Conservation (phyloP, 1,140 invertebrate genomes). For the Anthonomus grandis region DNA sequence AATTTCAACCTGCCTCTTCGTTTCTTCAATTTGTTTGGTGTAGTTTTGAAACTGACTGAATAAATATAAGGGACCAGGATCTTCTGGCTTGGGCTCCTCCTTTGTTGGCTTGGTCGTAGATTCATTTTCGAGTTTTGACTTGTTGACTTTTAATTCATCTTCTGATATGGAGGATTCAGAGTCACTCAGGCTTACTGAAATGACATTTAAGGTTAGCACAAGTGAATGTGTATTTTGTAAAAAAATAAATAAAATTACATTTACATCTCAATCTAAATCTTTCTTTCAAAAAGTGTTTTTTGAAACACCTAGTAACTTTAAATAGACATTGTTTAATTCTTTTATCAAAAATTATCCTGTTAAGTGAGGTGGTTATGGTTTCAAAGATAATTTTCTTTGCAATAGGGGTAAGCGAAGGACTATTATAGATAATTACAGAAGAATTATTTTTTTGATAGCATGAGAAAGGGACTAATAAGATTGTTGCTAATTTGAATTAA, state of each 20-base stretch:
- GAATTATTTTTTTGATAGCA: too few relatives aligned
- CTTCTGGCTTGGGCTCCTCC: background rate
- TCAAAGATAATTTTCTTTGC: too few relatives aligned
- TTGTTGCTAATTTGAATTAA: too few relatives aligned
- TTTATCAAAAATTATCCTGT: too few relatives aligned
- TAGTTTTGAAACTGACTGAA: slow-evolving; percentile 53
- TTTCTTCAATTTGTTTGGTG: slow-evolving; percentile 52
- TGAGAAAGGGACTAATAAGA: too few relatives aligned
- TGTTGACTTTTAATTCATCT: background rate
- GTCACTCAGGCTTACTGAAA: slow-evolving; percentile 31
- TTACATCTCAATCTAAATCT: too few relatives aligned
- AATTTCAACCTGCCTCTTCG: slow-evolving; percentile 53
- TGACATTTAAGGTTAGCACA: background rate
- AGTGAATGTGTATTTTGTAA: background rate
- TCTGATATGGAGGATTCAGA: slow-evolving; percentile 43
- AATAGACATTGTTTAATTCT: too few relatives aligned
- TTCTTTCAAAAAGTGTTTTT: too few relatives aligned
- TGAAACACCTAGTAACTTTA: too few relatives aligned
- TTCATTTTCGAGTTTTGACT: background rate
- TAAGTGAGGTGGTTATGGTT: too few relatives aligned
- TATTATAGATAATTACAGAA: too few relatives aligned
- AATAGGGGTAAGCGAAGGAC: too few relatives aligned
- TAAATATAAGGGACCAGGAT: slow-evolving; percentile 14
- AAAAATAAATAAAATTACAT: background rate
- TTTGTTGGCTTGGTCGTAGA: background rate